Conservation (phyloP, 2,113 vertebrate genomes). For the Psettodes erumei region DNA sequence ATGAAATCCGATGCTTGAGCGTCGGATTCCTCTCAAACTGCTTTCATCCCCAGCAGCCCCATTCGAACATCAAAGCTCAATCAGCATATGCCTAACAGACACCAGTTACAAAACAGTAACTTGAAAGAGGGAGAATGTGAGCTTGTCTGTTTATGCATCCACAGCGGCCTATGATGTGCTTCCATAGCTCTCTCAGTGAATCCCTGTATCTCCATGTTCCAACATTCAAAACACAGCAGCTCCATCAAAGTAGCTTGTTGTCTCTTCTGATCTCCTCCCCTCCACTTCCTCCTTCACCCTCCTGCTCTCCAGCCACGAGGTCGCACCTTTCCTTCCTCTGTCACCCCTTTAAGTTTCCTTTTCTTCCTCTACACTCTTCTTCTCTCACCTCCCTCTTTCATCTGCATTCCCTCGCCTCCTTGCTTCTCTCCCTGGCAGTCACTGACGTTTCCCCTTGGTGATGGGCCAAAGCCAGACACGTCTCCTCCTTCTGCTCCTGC, state of each 20-base stretch:
- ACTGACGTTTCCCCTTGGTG: slow-evolving; percentile 38
- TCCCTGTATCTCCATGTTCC: slow-evolving; percentile 59
- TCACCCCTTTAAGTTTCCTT: not conserved
- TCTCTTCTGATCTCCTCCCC: slow-evolving; percentile 65
- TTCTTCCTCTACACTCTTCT: not conserved
- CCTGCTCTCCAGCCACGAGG: slow-evolving; percentile 30
- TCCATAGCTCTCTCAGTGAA: slow-evolving; percentile 48
- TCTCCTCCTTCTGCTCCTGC: slow-evolving; percentile 58
- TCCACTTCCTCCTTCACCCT: slow-evolving; percentile 33
- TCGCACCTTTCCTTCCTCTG: slow-evolving; percentile 19
- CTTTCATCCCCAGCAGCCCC: slow-evolving; percentile 73
- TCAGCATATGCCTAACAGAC: slow-evolving; percentile 70
- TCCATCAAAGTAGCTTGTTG: slow-evolving; percentile 65
- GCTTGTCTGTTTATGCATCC: slow-evolving; percentile 51
- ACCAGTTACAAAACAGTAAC: slow-evolving; percentile 59
- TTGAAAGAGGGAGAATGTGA: slow-evolving; percentile 62
- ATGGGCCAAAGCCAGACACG: slow-evolving; percentile 45
- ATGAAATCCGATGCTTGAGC: slow-evolving; percentile 66
- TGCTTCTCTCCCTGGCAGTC: slow-evolving; percentile 32
- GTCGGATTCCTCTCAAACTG: slow-evolving; percentile 68
- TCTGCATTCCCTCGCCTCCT: slow-evolving; percentile 10
- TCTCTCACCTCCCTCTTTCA: slow-evolving; percentile 12
- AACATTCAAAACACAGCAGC: slow-evolving; percentile 59
- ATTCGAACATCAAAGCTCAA: slow-evolving; percentile 75
- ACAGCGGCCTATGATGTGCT: slow-evolving; percentile 56